These are phyloP conservation scores for Plectropomus leopardus DNA, from an alignment of 2,113 vertebrate genomes.

Conservation along the genomic window DNA sequence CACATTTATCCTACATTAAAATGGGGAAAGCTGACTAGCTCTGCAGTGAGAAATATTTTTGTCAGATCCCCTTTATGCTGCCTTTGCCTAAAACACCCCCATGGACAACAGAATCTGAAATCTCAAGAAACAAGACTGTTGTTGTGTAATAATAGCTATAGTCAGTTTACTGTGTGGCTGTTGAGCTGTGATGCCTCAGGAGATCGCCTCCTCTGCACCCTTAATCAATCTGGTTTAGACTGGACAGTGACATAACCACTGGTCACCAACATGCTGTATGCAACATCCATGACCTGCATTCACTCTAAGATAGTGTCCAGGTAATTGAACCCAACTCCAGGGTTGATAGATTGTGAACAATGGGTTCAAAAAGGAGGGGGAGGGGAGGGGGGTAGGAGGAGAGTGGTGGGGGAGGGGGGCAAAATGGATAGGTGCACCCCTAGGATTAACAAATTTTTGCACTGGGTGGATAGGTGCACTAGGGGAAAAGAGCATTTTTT, in stretches of 20 bases:
- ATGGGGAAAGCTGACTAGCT: neutral
- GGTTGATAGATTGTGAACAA: slow-evolving; percentile 36
- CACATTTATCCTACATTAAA: neutral
- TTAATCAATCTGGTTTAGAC: slow-evolving; percentile 68
- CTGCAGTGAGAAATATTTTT: slow-evolving; percentile 3
- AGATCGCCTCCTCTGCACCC: slow-evolving; percentile 45
- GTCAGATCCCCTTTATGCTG: neutral
- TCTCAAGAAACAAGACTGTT: slow-evolving; percentile 24
- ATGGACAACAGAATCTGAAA: slow-evolving; percentile 4
- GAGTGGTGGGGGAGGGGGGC: no score
- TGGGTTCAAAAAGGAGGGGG: slow-evolving; percentile 32
- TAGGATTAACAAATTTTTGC: no score
- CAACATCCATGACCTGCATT: slow-evolving; percentile 55
- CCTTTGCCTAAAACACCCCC: neutral
- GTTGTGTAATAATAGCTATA: slow-evolving; percentile 29
- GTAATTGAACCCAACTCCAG: slow-evolving; percentile 29
- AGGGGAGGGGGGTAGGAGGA: no score
- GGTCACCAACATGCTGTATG: slow-evolving; percentile 52
- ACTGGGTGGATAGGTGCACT: slow-evolving; percentile 11
- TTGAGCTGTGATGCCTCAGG: slow-evolving; percentile 38
- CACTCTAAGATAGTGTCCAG: slow-evolving; percentile 35
- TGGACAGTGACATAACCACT: slow-evolving; percentile 45
- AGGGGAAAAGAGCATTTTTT: slow-evolving; percentile 39
- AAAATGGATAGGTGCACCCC: slow-evolving; percentile 35
- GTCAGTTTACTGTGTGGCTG: slow-evolving; percentile 34